These are phyloP conservation scores for Grammomys dolichurus DNA, from an alignment of 2,113 vertebrate species.

Conservation along the genomic window DNA sequence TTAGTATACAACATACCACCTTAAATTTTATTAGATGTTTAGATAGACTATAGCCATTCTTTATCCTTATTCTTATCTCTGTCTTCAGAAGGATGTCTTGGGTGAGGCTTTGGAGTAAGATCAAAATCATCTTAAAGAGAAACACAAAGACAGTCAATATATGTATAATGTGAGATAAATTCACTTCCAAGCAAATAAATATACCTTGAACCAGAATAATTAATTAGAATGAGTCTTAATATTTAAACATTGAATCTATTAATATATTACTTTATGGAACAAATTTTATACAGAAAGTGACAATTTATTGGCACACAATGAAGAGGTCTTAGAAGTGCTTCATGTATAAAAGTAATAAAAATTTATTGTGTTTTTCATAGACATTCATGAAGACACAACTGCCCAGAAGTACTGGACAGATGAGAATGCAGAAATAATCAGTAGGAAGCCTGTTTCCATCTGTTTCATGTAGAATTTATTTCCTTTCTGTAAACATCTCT, in stretches of 20 bases:
- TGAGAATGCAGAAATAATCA: not conserved
- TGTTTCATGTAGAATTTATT: not conserved
- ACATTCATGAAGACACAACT: not conserved
- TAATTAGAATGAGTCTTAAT: not conserved
- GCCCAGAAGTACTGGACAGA: not conserved
- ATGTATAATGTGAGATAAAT: not conserved
- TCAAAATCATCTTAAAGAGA: not conserved
- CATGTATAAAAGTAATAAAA: not conserved
- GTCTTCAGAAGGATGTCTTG: not conserved
- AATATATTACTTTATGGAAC: not conserved
- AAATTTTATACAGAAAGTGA: not conserved
- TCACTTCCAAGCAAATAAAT: not conserved
- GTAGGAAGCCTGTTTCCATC: not conserved
- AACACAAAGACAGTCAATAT: not conserved
- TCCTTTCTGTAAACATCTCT: not conserved
- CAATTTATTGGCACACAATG: not conserved
- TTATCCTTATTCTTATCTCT: not conserved
- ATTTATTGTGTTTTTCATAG: not conserved
- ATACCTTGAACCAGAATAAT: not conserved
- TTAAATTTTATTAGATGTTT: constrained; percentile 35
- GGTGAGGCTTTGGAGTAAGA: not conserved
- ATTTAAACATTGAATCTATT: not conserved
- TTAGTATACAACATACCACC: not conserved
- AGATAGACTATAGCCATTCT: not conserved
- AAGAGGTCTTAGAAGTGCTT: not conserved